Base-by-base conservation (phyloP, 92 coral and sea anemone species). In the Epizoanthus fatuus region DNA sequence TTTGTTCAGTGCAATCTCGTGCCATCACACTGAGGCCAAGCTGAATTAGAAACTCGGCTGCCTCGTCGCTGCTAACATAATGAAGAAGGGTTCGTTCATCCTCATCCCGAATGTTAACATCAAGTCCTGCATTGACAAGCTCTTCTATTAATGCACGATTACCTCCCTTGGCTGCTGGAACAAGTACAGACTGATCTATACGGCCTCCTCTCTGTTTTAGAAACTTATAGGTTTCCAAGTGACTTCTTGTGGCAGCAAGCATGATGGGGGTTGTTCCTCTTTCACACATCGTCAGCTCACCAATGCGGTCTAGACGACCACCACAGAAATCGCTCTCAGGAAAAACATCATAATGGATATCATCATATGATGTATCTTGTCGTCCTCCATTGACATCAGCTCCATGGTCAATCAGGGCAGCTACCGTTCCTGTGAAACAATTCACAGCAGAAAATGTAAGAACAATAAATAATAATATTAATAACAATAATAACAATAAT, bases 241-340 rank as follows among this genome's bases (percentile, higher is more conserved):
- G 52, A 7, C 75, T 39, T n/a, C 75, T 39, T n/a, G 75, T 39
- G 45, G 75, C 75, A n/a, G 75, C 75, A 38, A 69, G 75, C 75
- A 69, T 69, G 13, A 69, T 69, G 51, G 75, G 75, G 8, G 75
- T 69, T 10, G 75, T 69, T 5, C 75, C 51, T 2, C 0, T 22
- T 7, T 5, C 0, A n/a, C 3, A n/a, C 10, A 25, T 3, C 35
- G 51, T 29, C 55, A 69, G 17, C 7, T 69, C 75, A n/a, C 75
- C 75, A 47, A 69, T 69, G 8, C 29, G 10, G 4, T 0, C 75
- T 7, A 69, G 12, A n/a, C 35, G 51, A 0, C 75, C 75, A 9
- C 51, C 75, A 69, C 75, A 69, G 20, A 69, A 29, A 25, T 69
- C 75, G 2, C 5, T 29, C 7, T 69, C 51, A 47, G 52, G 75